Evolutionary conservation across 2,797 vertebrate species (phyloP), one percentile per base, ranked within the genome.

Genomic region (Phoeniculus purpureus): DNA sequence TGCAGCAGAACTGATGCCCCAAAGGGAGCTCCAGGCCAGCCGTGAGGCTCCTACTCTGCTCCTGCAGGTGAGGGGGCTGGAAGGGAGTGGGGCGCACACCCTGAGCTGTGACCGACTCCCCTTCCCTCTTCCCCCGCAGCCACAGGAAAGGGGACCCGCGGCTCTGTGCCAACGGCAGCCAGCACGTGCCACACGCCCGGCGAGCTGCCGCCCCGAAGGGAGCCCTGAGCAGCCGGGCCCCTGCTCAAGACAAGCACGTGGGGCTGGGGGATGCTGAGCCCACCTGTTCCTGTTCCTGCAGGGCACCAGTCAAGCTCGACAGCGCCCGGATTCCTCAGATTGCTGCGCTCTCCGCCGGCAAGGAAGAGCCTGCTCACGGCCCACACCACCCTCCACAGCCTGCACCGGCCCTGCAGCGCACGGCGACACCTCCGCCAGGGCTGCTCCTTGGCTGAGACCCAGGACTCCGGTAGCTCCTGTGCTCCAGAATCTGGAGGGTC

Each of bases 211-310:
- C 34, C 68, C 79, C 40, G 9, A 80, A 84, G 55, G 80, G 90
- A 71, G 81, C 59, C 66, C 25, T 83, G 80, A 84, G 59, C 60
- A 61, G 66, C 76, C 91, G 87, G 81, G 89, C 65, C 83, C 61
- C 62, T 64, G 77, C 74, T 93, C 84, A 87, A 92, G 64, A 95
- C 91, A 94, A 94, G 90, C 68, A 91, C 43, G 78, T 8, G 82
- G 72, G 82, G 76, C 3, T 50, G 48, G 8, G 45, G 40, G 52
- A 60, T 2, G 26, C 50, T 65, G 71, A 85, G 87, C 66, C 23
- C 4, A 10, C 66, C 47, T 12, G 50, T n/a, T 91, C 77, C 85
- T 72, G 11, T 71, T 78, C 51, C 73, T 26, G 10, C 1, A n/a
- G 10, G 18, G 72, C 64, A 92, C 77, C 83, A 82, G 89, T 83